Conservation (phyloP, 2,888 invertebrate genomes). For the Seira ritae region DNA sequence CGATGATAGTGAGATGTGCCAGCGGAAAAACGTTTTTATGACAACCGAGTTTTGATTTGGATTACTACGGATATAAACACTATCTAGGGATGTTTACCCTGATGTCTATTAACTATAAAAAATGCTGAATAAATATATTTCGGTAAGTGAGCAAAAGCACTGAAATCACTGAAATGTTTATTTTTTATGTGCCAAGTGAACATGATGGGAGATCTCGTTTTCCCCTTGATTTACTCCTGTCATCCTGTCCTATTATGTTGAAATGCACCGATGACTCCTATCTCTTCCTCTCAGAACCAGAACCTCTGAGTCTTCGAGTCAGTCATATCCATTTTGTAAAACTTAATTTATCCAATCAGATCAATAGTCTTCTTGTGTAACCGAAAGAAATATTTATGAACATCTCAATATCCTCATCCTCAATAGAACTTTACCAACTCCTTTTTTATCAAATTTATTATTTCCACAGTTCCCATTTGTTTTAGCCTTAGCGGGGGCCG, state of each 20-base stretch:
- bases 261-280: constrained; percentile 45
- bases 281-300: too few relatives aligned
- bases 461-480: constrained; percentile 5
- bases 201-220: constrained; percentile 57
- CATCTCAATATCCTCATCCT: not conserved
- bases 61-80: not conserved
- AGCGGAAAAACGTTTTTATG: not conserved
- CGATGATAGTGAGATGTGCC: too few relatives aligned
- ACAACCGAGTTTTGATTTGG: not conserved
- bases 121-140: not conserved
- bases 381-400: constrained; percentile 13
- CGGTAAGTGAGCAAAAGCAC: not conserved
- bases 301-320: too few relatives aligned
- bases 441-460: constrained; percentile 16
- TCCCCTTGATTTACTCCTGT: constrained; percentile 63
- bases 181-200: constrained; percentile 24
- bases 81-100: not conserved
- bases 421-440: not conserved
- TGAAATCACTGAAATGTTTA: not conserved
- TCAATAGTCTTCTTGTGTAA: not conserved
- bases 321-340: not conserved
- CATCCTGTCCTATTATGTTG: constrained; percentile 52
- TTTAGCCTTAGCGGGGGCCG: constrained; percentile 17
- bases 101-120: not conserved
- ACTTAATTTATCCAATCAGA: constrained; percentile 7